phyloP scores from a whole-genome alignment of 2,888 invertebrate species.

The Hydropsyche betteni region DNA sequence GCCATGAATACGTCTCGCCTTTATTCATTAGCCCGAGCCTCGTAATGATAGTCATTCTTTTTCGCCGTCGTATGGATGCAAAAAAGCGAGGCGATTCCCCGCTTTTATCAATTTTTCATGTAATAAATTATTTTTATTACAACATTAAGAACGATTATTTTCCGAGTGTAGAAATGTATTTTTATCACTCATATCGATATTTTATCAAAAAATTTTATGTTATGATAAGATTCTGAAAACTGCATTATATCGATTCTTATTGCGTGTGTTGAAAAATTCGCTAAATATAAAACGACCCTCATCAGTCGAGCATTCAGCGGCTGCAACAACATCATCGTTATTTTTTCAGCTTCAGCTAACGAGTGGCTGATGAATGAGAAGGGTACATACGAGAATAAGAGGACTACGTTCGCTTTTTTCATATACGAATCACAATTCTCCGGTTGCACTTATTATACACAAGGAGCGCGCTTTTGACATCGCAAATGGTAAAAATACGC shows the following conservation, averaged over 20 bases:
- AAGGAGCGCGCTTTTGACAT: no score
- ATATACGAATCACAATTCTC: no score
- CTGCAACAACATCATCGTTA: slow-evolving; percentile 14
- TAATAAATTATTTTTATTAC: no score
- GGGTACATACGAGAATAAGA: not conserved
- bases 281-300: slow-evolving; percentile 29
- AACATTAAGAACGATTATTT: no score
- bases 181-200: no score
- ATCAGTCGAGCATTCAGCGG: not conserved
- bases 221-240: not conserved
- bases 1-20: slow-evolving; percentile 7
- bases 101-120: no score
- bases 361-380: slow-evolving; percentile 38
- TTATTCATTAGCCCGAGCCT: not conserved
- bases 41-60: slow-evolving; percentile 1
- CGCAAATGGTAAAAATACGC: no score
- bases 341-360: slow-evolving; percentile 35
- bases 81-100: no score
- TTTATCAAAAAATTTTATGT: no score
- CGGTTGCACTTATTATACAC: no score
- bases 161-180: no score
- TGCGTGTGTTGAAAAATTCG: not conserved
- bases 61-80: not conserved
- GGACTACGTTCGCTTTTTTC: not conserved
- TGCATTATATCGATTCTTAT: no score